These are phyloP conservation scores for Odontocolon sp. DNA, from an alignment of 2,888 invertebrate species.

Conservation along the genomic window DNA sequence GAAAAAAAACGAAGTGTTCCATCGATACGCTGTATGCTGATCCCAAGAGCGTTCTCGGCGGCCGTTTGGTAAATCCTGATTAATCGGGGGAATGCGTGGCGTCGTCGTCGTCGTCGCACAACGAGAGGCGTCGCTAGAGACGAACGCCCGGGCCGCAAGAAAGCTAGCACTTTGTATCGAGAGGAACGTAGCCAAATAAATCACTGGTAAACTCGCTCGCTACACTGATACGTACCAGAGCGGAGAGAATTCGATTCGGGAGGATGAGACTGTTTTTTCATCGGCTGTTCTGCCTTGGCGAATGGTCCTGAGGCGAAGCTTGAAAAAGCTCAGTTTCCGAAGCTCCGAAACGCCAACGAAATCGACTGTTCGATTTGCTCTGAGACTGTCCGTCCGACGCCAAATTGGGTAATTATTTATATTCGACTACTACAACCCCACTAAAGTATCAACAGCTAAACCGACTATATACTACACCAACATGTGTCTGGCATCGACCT, in stretches of 20 bases:
- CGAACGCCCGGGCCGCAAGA: slow-evolving; percentile 57
- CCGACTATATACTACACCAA: slow-evolving; percentile 5
- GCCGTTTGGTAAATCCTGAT: slow-evolving; percentile 61
- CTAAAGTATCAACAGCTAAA: slow-evolving; percentile 25
- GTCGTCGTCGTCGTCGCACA: slow-evolving; percentile 46
- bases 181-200: slow-evolving; percentile 65
- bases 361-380: slow-evolving; percentile 53
- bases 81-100: slow-evolving; percentile 60
- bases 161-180: slow-evolving; percentile 66
- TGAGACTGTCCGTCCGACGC: slow-evolving; percentile 65
- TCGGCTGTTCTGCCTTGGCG: slow-evolving; percentile 51
- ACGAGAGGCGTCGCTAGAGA: slow-evolving; percentile 37
- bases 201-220: slow-evolving; percentile 63
- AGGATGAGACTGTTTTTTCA: slow-evolving; percentile 62
- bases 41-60: slow-evolving; percentile 42
- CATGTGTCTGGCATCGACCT: slow-evolving; percentile 20
- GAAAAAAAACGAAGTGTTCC: slow-evolving; percentile 27
- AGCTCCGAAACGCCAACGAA: slow-evolving; percentile 37
- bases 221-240: slow-evolving; percentile 35
- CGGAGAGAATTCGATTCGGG: slow-evolving; percentile 64
- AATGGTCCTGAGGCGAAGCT: slow-evolving; percentile 57
- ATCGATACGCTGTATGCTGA: slow-evolving; percentile 38
- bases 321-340: slow-evolving; percentile 28
- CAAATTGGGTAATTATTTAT: slow-evolving; percentile 75
- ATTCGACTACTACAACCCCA: slow-evolving; percentile 54